Conservation (phyloP, 2,888 invertebrate genomes). For the Oscheius sp. region DNA sequence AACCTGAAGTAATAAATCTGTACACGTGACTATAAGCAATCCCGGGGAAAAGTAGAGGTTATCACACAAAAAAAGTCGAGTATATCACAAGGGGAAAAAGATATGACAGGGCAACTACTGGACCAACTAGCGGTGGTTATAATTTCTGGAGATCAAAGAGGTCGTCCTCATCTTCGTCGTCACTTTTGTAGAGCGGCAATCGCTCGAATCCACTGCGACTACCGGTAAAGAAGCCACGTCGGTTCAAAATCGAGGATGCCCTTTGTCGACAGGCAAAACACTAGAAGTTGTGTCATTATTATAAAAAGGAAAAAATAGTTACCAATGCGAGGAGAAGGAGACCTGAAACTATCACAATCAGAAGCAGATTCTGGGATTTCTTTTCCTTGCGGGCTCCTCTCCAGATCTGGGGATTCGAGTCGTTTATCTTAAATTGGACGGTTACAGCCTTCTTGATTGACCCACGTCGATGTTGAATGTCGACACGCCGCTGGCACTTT, state of each 20-base stretch:
- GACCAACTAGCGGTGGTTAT: slow-evolving; percentile 6
- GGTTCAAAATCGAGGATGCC: slow-evolving; percentile 49
- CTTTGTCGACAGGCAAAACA: slow-evolving; percentile 48
- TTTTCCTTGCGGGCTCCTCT: slow-evolving; percentile 7
- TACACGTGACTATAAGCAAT: slow-evolving; percentile 12
- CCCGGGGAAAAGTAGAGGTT: background rate
- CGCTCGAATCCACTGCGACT: slow-evolving; percentile 50
- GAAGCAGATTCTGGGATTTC: slow-evolving; percentile 4
- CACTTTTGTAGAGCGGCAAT: slow-evolving; percentile 56
- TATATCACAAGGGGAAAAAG: background rate
- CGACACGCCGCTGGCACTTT: background rate
- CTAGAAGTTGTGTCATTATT: slow-evolving; percentile 10
- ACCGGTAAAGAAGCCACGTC: slow-evolving; percentile 56
- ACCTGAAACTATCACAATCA: slow-evolving; percentile 27
- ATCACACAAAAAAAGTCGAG: no score
- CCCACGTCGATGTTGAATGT: slow-evolving; percentile 1
- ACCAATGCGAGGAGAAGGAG: slow-evolving; percentile 44
- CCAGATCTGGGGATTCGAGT: slow-evolving; percentile 6
- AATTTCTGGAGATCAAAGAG: slow-evolving; percentile 56
- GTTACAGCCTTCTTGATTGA: background rate
- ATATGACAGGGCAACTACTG: background rate
- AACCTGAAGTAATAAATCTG: background rate
- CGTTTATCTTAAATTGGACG: background rate
- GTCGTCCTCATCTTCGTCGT: slow-evolving; percentile 61
- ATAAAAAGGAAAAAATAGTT: background rate